Evolutionary conservation across 2,797 vertebrate genomes (phyloP), one percentile per base, ranked within the genome.

Genomic region (Carapus acus): DNA sequence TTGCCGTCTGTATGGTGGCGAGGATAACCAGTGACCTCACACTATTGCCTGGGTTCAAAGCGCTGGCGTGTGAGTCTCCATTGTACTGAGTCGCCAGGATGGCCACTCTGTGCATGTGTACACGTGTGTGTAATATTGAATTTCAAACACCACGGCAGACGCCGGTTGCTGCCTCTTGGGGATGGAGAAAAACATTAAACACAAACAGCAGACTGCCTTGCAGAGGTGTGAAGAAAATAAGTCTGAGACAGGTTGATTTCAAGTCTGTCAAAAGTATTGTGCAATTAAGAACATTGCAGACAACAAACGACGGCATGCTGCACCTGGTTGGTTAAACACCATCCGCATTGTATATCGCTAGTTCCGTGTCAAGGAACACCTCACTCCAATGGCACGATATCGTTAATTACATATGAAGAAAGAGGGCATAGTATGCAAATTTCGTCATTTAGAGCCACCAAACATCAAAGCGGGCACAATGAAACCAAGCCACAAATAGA

Each of bases 381-480:
- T 66, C 44, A 50, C 61, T 70, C 80, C 66, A 46, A 77, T 58
- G 49, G 73, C 43, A 57, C 69, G 76, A 76, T 79, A 82, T 85
- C 82, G 82, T 86, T 83, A 83, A 82, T 82, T 71, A 85, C 73
- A 52, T 80, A 74, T 76, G 64, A 75, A 77, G 78, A 75, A 60
- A 53, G 48, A 85, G 69, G 76, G 62, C 54, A 56, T 49, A 70
- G 82, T 84, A 88, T 88, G 87, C 81, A 88, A 88, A 90, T 87
- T 48, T 67, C 69, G 63, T 60, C 69, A 80, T 80, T 86, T 85
- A 79, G 45, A 81, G 81, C 79, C 76, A 73, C 62, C 62, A 27
- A 52, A 88, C 87, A 86, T 88, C 88, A 90, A 90, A 90, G 88
- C 77, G 59, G 74, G 55, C 78, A 78, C 83, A 85, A 83, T 79